phyloP scores from a whole-genome alignment of 64 coral and sea anemone genomes.

The Exaiptasia diaphana region DNA sequence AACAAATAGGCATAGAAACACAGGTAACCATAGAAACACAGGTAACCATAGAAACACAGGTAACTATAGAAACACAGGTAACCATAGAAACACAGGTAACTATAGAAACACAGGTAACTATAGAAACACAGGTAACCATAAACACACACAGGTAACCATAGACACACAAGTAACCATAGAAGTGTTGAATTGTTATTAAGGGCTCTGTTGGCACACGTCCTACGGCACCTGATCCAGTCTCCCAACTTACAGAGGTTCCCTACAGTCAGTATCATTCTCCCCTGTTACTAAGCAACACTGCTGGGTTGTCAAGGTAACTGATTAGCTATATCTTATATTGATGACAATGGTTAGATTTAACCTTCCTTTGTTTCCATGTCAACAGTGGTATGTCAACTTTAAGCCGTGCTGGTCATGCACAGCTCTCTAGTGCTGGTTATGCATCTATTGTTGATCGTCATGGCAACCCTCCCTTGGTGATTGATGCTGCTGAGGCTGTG shows the following conservation, averaged over 20 bases:
- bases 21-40: too few relatives aligned
- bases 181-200: too few relatives aligned
- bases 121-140: too few relatives aligned
- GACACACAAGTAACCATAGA: too few relatives aligned
- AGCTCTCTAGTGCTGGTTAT: conserved; percentile 80
- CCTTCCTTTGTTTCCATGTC: not conserved
- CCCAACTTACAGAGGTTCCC: conserved; percentile 32
- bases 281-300: conserved; percentile 19
- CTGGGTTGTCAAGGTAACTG: conserved; percentile 22
- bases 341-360: not conserved
- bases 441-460: conserved; percentile 82
- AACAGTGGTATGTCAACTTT: conserved; percentile 32
- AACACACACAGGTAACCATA: too few relatives aligned
- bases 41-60: too few relatives aligned
- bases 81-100: too few relatives aligned
- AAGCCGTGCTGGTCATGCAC: conserved; percentile 80
- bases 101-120: too few relatives aligned
- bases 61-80: too few relatives aligned
- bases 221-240: conserved; percentile 35
- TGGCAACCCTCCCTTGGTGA: conserved; percentile 73
- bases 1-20: too few relatives aligned
- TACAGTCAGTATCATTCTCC: conserved; percentile 37
- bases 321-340: not conserved
- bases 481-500: conserved; percentile 68
- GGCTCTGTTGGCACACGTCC: too few relatives aligned